Base-by-base conservation (phyloP, 92 coral and sea anemone genomes). In the Micromussa lordhowensis region DNA sequence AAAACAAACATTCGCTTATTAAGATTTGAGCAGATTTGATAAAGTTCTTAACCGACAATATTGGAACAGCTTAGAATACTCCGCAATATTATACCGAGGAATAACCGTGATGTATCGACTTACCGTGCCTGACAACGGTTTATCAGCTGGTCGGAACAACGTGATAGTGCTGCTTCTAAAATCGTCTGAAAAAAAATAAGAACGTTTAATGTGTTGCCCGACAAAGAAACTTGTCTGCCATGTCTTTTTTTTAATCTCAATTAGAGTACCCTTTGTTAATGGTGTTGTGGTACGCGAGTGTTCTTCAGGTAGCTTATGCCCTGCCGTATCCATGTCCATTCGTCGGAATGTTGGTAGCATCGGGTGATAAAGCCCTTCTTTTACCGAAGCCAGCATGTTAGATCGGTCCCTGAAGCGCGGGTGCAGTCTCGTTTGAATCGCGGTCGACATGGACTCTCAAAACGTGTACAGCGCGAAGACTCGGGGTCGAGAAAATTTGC, bases 311-410 rank as follows among this genome's bases (percentile, higher is more conserved):
- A 98, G 78, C 78, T 94, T 98, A 74, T 98, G 98, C 21, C 93
- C 92, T 0, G 98, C 99, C 11, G 98, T 96, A 78, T 98, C 99
- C 94, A 96, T 98, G 89, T 96, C 98, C 98, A 98, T 98, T 38
- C 98, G 87, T 9, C 99, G 92, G 83, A 98, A 98, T 48, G 95
- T 92, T 8, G 99, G 99, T 49, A 98, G 88, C 78, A 90, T 90
- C 18, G 99, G 99, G 74, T 98, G 99, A 71, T 98, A 98, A 1
- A 98, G 85, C 1, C 99, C 98, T n/a, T 98, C 96, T 81, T 98
- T 98, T 15, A 96, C 99, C 15, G 98, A 96, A 14, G 99, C 99
- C 34, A 98, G 35, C 99, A 96, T 96, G 75, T 84, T 87, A 1
- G 82, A 26, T 55, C 95, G 86, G 38, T 92, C 91, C 48, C 81